A percentile compares a stretch with the other conserved stretches of the same genome.
phyloP scores from a whole-genome alignment of 1,140 invertebrate genomes.

The Chionoecetes opilio region DNA sequence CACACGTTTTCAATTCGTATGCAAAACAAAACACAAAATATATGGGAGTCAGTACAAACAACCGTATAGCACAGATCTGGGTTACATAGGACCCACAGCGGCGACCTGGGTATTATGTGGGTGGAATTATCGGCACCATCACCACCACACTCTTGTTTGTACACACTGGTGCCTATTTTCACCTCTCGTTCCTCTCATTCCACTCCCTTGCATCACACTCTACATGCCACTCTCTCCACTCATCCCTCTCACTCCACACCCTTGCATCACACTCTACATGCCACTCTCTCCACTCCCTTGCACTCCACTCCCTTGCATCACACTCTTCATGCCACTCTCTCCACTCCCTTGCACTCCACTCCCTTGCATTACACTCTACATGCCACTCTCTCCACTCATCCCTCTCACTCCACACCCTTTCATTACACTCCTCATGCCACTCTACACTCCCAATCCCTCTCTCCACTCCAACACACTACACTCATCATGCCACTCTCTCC shows the following conservation, averaged over 20 bases:
- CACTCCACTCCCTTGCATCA: neutral
- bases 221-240: too few species aligned
- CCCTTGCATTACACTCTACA: too few species aligned
- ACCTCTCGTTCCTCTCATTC: too few species aligned
- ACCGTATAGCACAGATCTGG: neutral
- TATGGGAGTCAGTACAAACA: neutral
- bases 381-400: neutral
- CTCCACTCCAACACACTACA: neutral
- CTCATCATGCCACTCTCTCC: neutral
- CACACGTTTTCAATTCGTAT: conserved; percentile 30
- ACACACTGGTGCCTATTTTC: too few species aligned
- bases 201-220: too few species aligned
- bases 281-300: neutral
- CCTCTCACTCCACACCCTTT: too few species aligned
- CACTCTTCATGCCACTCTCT: neutral
- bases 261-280: neutral
- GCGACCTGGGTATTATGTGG: neutral
- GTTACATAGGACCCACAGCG: neutral
- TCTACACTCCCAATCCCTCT: too few species aligned
- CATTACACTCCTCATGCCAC: too few species aligned
- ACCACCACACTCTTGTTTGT: too few species aligned
- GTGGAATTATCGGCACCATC: too few species aligned
- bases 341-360: neutral
- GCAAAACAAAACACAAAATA: conserved; percentile 9
- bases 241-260: too few species aligned